A percentile compares a stretch with the other conserved stretches of the same genome.
Evolutionary conservation across 2,888 invertebrate species (phyloP).

Genomic region (Sphecodes monilicornis): DNA sequence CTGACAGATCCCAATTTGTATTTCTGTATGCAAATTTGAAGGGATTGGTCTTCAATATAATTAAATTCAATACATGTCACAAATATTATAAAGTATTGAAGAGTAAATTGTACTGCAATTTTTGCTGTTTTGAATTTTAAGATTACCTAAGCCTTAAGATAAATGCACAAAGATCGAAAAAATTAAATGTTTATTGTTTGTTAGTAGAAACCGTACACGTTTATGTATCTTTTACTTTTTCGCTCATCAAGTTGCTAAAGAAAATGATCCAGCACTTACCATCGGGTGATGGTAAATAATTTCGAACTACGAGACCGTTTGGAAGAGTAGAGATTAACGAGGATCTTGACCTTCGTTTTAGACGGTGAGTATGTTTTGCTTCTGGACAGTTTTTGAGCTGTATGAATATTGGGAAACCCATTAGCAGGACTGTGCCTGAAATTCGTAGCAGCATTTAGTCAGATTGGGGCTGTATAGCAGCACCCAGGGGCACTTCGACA

Average conservation of each 20-base stretch:
- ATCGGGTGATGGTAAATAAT: background rate
- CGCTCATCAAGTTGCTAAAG: background rate
- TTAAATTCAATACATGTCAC: too few species aligned
- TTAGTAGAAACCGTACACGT: background rate
- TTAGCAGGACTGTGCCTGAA: background rate
- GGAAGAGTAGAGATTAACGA: background rate
- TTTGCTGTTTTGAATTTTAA: background rate
- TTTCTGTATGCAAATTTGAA: too few species aligned
- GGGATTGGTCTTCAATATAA: too few species aligned
- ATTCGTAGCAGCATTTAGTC: constrained; percentile 1
- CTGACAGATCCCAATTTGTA: too few species aligned
- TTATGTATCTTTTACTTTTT: too few species aligned
- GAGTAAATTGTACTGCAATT: background rate
- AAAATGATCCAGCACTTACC: background rate
- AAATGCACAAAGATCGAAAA: background rate
- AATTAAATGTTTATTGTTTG: background rate
- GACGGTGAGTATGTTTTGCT: background rate
- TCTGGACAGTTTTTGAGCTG: background rate
- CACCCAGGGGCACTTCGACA: background rate
- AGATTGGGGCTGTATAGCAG: background rate
- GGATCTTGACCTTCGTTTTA: background rate
- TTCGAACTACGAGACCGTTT: background rate
- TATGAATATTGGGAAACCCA: background rate
- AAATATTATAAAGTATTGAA: too few species aligned
- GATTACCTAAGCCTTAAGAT: background rate